A percentile compares a stretch with the other conserved stretches of the same genome.
phyloP scores from a whole-genome alignment of 2,113 vertebrate species.

The Bubo blakistoni region DNA sequence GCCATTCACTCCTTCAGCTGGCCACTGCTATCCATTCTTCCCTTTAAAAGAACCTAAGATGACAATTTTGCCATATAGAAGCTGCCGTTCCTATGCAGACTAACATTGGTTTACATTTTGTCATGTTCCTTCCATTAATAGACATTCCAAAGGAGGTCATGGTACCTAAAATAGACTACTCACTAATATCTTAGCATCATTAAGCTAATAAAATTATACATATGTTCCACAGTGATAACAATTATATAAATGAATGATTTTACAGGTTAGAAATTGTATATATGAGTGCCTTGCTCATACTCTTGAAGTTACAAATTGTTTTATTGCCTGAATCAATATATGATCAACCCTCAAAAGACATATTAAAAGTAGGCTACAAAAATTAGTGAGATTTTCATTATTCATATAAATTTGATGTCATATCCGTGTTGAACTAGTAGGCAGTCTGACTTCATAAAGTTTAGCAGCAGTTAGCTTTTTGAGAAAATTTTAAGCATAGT shows the following conservation, averaged over 20 bases:
- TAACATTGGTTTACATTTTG: neutral
- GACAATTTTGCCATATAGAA: neutral
- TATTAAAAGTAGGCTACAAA: neutral
- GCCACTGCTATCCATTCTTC: neutral
- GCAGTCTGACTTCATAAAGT: neutral
- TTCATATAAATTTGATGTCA: neutral
- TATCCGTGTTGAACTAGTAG: neutral
- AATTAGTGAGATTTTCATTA: neutral
- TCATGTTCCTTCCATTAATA: neutral
- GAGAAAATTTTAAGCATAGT: neutral
- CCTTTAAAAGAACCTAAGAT: neutral
- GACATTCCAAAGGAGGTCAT: constrained; percentile 10
- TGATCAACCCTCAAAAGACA: neutral
- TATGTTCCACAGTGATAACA: neutral
- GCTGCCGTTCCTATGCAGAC: neutral
- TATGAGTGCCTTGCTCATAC: neutral
- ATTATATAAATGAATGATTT: neutral
- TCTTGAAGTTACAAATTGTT: neutral
- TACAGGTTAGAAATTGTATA: neutral
- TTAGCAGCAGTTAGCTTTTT: neutral
- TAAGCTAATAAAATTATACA: constrained; percentile 20
- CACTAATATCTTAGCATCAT: neutral
- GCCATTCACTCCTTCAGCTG: neutral
- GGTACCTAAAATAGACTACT: constrained; percentile 12
- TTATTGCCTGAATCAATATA: neutral